These are phyloP conservation scores for Formica selysi DNA, from an alignment of 1,140 invertebrate species.

Conservation along the genomic window DNA sequence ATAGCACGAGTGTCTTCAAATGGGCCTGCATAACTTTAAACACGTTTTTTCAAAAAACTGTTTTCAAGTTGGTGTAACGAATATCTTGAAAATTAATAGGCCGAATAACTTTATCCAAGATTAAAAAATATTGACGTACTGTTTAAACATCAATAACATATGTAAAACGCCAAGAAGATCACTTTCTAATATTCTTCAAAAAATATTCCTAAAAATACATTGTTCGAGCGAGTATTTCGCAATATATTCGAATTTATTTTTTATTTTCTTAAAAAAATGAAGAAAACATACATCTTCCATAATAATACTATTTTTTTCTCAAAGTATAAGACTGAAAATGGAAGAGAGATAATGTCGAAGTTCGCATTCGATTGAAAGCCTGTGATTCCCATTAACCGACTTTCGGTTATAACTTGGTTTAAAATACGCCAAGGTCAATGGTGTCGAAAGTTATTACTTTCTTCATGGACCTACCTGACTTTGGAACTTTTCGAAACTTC, in stretches of 20 bases:
- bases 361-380: conserved; percentile 19
- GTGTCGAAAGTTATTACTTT: conserved; percentile 42
- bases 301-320: background rate
- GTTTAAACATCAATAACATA: no score
- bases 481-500: conserved; percentile 60
- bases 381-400: conserved; percentile 55
- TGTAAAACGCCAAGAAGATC: no score
- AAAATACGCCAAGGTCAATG: conserved; percentile 69
- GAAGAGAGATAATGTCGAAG: background rate
- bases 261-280: background rate
- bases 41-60: no score
- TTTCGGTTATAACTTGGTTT: conserved; percentile 48
- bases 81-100: no score
- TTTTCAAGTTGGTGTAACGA: no score
- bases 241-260: background rate
- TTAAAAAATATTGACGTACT: no score
- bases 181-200: no score
- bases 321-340: background rate
- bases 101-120: no score
- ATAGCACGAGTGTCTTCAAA: no score
- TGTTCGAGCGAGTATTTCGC: no score
- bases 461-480: conserved; percentile 15
- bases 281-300: background rate
- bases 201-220: no score
- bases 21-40: no score